phyloP scores from a whole-genome alignment of 2,113 vertebrate genomes.

The Clarias magur region DNA sequence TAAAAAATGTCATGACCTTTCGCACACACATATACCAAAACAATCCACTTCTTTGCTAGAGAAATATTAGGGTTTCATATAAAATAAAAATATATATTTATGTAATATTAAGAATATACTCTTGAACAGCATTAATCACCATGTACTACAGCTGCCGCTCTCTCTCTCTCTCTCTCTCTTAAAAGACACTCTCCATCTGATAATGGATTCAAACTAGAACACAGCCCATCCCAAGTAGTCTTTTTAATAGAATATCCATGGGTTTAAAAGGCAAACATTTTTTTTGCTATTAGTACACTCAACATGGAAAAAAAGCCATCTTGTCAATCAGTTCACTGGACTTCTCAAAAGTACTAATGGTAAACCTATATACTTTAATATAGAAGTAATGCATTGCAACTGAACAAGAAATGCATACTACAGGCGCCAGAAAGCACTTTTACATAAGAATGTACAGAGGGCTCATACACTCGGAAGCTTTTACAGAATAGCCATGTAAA shows the following conservation, averaged over 20 bases:
- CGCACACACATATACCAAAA: neutral
- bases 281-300: constrained; percentile 35
- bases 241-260: constrained; percentile 36
- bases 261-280: constrained; percentile 35
- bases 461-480: constrained; percentile 5
- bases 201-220: constrained; percentile 7
- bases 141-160: neutral
- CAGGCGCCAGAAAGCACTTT: constrained; percentile 10
- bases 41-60: constrained; percentile 9
- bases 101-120: constrained; percentile 11
- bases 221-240: constrained; percentile 36
- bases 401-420: constrained; percentile 31
- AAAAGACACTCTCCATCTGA: constrained; percentile 16
- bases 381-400: constrained; percentile 24
- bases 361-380: constrained; percentile 21
- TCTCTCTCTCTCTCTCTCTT: neutral
- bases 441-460: constrained; percentile 32
- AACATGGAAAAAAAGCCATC: neutral
- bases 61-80: constrained; percentile 21
- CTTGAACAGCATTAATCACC: constrained; percentile 3
- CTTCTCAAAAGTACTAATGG: constrained; percentile 5
- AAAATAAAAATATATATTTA: constrained; percentile 19
- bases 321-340: constrained; percentile 23
- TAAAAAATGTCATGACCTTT: neutral
- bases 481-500: constrained; percentile 41